Evolutionary conservation across 2,888 invertebrate species (phyloP), one percentile per base, ranked within the genome.

Genomic region (Rhingia campestris): DNA sequence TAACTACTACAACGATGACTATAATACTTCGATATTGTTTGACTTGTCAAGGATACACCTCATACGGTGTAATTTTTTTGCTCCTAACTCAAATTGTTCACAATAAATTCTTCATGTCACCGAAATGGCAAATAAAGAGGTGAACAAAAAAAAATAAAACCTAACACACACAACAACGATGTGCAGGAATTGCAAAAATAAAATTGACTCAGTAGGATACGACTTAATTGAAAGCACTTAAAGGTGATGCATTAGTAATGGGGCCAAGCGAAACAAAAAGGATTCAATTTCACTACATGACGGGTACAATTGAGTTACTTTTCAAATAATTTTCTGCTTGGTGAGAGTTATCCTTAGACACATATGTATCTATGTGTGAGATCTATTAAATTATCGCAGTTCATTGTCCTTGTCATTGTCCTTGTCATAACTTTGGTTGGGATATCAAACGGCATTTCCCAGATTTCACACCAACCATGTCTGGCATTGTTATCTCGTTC

Each of bases 211-310:
- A 39, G 7, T 37, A 30, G 61, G 30, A 47, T 45, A 32, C 37
- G 32, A 14, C 49, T 41, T 49, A 41, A 74, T 33, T 41, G 58
- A 75, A 63, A 58, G 58, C 67, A 75, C 67, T 75, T 53, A 59
- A 37, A 51, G 41, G 37, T 41, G 41, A 49, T 67, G 75, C 58
- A 75, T 75, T 59, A 53, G 54, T 67, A 59, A 75, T 75, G 41
- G 14, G 32, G 35, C 33, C 2, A 10, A 33, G 33, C 35, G 22
- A 32, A 37, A 4, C 30, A 33, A 9, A 70, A 56, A 58, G 53
- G 56, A 12, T 37, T 56, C n/a, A 10, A 14, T 53, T 12, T 4
- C n/a, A 41, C 22, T 22, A 2, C 22, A 3, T 2, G 41, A n/a
- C 4, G 4, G 1, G n/a, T 3, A 4, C 0, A 41, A 41, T 10